phyloP scores from a whole-genome alignment of 2,113 vertebrate genomes.

The Platysternon megacephalum region DNA sequence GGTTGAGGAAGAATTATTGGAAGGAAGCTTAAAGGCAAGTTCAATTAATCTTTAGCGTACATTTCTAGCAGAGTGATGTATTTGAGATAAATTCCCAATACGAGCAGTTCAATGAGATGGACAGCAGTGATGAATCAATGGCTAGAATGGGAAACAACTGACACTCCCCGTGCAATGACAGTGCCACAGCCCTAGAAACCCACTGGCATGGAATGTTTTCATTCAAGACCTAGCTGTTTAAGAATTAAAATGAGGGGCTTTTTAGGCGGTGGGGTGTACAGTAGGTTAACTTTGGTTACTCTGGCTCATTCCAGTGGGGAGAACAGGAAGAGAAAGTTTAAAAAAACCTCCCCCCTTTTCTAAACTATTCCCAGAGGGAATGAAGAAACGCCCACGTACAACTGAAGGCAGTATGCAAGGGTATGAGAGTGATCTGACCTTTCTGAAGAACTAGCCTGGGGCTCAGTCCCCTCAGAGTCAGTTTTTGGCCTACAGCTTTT shows the following conservation, averaged over 20 bases:
- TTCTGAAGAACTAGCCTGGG: background rate
- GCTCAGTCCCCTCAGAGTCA: background rate
- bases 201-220: background rate
- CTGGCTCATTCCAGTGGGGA: background rate
- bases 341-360: background rate
- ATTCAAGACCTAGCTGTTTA: background rate
- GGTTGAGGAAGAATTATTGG: rapidly evolving
- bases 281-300: background rate
- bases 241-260: background rate
- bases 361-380: background rate
- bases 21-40: rapidly evolving
- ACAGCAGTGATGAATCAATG: background rate
- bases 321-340: background rate
- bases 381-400: background rate
- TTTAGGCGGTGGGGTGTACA: background rate
- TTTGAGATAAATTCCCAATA: background rate
- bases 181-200: no score
- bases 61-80: rapidly evolving
- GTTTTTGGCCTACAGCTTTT: background rate
- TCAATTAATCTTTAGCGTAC: background rate
- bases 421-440: background rate
- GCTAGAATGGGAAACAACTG: background rate
- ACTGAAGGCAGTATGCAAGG: background rate
- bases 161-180: background rate
- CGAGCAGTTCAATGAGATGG: background rate